phyloP scores from a whole-genome alignment of 2,113 vertebrate genomes.

The Echinops telfairi region DNA sequence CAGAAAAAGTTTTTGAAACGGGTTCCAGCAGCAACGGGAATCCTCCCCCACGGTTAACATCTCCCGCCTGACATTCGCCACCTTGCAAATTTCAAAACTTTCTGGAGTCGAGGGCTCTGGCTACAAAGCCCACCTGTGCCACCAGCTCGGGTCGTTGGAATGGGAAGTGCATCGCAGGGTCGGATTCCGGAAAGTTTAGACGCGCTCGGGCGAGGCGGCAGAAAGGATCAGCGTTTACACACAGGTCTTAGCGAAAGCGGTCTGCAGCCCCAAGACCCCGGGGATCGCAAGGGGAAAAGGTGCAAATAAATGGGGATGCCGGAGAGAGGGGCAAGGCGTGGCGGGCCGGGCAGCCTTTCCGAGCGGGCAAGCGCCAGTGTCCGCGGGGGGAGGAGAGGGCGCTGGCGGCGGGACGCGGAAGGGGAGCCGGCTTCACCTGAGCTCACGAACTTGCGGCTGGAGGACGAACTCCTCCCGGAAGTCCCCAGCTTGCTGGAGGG shows the following conservation, averaged over 20 bases:
- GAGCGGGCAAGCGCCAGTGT: neutral
- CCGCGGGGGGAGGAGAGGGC: neutral
- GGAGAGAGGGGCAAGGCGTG: neutral
- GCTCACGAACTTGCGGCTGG: fast-evolving
- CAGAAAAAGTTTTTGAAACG: constrained; percentile 27
- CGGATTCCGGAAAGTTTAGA: neutral
- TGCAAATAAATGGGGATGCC: neutral
- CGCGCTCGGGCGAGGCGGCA: neutral
- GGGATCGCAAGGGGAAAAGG: neutral
- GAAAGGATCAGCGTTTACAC: neutral
- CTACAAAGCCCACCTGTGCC: constrained; percentile 23
- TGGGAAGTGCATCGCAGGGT: neutral
- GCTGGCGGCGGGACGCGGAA: neutral
- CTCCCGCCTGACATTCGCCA: neutral
- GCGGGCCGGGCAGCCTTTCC: neutral
- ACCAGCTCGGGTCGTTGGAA: constrained; percentile 24
- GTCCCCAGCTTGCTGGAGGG: neutral
- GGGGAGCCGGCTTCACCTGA: constrained; percentile 59
- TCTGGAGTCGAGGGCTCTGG: neutral
- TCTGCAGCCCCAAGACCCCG: neutral
- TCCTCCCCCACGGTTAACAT: neutral
- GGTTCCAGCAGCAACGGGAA: neutral
- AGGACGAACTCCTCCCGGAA: neutral
- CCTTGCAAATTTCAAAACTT: constrained; percentile 10
- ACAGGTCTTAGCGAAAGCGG: neutral